A percentile compares a stretch with the other conserved stretches of the same genome.
phyloP scores from a whole-genome alignment of 2,888 invertebrate genomes.

The Drosophila pegasa region DNA sequence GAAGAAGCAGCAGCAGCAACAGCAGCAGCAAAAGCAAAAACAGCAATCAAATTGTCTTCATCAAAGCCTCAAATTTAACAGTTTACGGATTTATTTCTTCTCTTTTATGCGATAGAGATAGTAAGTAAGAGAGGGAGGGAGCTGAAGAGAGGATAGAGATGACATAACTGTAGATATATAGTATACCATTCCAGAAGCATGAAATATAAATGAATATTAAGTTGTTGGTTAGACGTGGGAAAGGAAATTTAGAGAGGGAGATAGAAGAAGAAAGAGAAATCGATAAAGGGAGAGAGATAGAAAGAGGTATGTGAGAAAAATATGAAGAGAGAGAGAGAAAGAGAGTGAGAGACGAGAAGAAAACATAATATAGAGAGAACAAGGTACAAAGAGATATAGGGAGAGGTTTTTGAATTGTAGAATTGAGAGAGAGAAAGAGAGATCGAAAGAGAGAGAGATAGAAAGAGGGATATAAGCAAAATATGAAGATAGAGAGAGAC shows the following conservation, averaged over 20 bases:
- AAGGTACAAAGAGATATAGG: not conserved
- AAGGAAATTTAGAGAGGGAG: not conserved
- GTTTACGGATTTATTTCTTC: not conserved
- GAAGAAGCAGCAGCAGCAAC: not conserved
- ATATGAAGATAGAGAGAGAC: not conserved
- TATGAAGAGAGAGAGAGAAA: not conserved
- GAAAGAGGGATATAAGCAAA: not conserved
- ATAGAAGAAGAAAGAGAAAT: not conserved
- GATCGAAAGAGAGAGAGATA: not conserved
- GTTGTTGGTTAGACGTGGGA: not conserved
- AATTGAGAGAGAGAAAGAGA: not conserved
- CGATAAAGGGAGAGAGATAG: not conserved
- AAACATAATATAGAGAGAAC: not conserved
- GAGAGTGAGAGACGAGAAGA: no score
- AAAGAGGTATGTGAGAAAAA: no score
- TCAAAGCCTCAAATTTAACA: slow-evolving; percentile 21
- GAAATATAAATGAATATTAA: not conserved
- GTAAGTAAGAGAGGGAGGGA: not conserved
- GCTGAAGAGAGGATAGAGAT: not conserved
- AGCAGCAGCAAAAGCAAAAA: slow-evolving; percentile 12
- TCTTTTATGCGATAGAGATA: not conserved
- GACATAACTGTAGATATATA: not conserved
- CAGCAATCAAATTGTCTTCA: slow-evolving; percentile 32
- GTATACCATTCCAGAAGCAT: not conserved
- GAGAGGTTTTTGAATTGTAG: no score